Percentiles rank a stretch among this genome's conserved stretches.
Conservation (phyloP, 2,113 vertebrate species). For the Megaceryle maxima region DNA sequence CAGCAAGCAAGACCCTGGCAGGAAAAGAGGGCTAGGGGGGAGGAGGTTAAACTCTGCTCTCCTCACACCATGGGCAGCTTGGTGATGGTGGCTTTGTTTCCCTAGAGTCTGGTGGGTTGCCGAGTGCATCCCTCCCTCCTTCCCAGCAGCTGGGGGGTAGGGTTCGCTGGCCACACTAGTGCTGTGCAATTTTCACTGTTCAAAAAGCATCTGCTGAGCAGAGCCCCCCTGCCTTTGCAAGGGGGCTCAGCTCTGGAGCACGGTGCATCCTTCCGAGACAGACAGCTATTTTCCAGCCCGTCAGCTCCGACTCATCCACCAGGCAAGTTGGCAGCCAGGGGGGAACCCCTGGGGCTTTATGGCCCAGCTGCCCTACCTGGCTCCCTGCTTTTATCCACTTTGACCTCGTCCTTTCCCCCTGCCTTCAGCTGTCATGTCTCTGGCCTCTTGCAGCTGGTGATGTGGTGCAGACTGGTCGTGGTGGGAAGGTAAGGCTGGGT, state of each 20-base stretch:
- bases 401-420: neutral
- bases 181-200: neutral
- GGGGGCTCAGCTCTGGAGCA: neutral
- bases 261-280: neutral
- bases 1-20: neutral
- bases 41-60: neutral
- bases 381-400: neutral
- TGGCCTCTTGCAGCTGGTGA: neutral
- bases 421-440: neutral
- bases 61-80: rapidly evolving
- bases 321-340: neutral
- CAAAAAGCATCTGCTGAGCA: neutral
- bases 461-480: neutral
- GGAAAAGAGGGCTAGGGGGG: neutral
- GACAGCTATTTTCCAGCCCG: neutral
- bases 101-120: neutral
- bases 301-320: neutral
- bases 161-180: neutral
- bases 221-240: neutral
- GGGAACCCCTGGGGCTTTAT: neutral
- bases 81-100: neutral
- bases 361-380: neutral
- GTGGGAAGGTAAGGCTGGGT: neutral
- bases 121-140: neutral
- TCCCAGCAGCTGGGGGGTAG: neutral